Conservation (phyloP, 92 coral and sea anemone species). For the Siderastrea siderea region DNA sequence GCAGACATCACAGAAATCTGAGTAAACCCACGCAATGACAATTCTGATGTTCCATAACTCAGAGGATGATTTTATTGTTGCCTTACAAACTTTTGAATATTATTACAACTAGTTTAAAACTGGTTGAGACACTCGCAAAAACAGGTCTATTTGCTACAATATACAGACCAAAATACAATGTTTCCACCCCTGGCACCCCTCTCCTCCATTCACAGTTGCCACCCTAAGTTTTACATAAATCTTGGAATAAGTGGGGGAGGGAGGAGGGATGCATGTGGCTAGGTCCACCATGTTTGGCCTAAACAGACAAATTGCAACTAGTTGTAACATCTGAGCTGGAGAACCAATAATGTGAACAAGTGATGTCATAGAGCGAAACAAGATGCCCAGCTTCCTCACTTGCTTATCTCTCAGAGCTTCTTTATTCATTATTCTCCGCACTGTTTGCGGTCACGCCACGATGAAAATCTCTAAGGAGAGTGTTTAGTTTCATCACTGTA, state of each 20-base stretch:
- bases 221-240: not conserved
- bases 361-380: not conserved
- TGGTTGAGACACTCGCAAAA: not conserved
- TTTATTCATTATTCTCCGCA: constrained; percentile 6
- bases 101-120: not conserved
- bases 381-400: not conserved
- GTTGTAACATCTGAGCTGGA: not conserved
- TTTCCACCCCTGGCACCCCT: not conserved
- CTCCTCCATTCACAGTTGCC: constrained; percentile 2
- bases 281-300: not conserved
- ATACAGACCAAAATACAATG: not conserved
- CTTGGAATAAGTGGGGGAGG: not conserved
- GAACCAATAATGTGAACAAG: not conserved
- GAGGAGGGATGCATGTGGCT: not conserved
- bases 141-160: not conserved
- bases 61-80: not conserved
- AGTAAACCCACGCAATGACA: not conserved
- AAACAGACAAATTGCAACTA: not conserved
- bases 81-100: not conserved
- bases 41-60: constrained; percentile 2
- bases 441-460: not conserved
- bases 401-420: constrained; percentile 6
- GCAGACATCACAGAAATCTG: constrained; percentile 3
- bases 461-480: constrained; percentile 10
- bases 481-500: constrained; percentile 8